Conservation (phyloP, 2,113 vertebrate species). For the Aptenodytes patagonicus region DNA sequence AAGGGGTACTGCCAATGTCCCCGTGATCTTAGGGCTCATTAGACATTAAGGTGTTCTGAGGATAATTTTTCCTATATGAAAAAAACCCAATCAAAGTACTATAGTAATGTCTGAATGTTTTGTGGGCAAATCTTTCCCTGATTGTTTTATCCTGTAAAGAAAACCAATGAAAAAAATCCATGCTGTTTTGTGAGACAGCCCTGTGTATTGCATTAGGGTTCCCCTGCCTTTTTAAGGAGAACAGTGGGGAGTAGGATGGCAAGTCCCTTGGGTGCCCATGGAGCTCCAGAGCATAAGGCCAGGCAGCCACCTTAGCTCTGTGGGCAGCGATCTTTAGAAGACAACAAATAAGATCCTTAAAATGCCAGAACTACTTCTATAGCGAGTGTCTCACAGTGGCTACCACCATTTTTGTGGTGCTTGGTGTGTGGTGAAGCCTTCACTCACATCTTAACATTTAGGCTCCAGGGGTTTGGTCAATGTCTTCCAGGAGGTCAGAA, state of each 20-base stretch:
- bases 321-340: background rate
- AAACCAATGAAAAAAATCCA: background rate
- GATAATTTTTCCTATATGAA: background rate
- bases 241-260: background rate
- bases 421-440: background rate
- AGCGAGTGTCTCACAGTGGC: background rate
- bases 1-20: background rate
- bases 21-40: background rate
- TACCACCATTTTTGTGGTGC: background rate
- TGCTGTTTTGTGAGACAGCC: background rate
- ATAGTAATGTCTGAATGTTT: background rate
- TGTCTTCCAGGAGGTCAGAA: background rate
- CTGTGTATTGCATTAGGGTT: background rate
- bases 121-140: background rate
- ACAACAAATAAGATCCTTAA: background rate
- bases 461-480: background rate
- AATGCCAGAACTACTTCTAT: background rate
- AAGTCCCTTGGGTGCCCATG: background rate
- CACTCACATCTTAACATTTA: background rate
- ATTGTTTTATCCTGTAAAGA: background rate
- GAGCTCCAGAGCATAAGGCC: background rate
- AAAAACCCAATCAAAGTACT: background rate
- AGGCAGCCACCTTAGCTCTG: background rate
- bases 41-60: background rate
- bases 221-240: background rate